Evolutionary conservation across 2,797 vertebrate genomes (phyloP), one percentile per base, ranked within the genome.

Genomic region (Rousettus madagascariensis): DNA sequence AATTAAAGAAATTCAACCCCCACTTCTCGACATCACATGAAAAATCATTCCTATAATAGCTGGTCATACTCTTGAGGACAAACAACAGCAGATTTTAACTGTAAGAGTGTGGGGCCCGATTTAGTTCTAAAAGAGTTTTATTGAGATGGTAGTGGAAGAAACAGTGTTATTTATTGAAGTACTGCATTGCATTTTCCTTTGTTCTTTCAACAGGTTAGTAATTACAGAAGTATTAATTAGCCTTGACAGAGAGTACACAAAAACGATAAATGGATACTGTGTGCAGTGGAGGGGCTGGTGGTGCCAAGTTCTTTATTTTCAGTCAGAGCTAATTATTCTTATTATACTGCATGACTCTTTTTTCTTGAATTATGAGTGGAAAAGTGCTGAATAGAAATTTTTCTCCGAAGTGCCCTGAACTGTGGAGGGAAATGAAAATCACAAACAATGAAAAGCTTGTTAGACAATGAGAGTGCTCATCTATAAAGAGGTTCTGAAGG

Each of bases 141-240:
- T 96, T 90, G 96, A 96, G 96, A 98, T 71, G 9, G 5, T 98
- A 94, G 72, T 77, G 91, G 97, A 97, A 97, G 90, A 95, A 95
- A 91, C 71, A 71, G 41, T 6, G 33, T 90, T 96, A 93, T 97
- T 97, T 97, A 96, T 90, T 84, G 79, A 95, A 95, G 90, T 86
- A 97, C 95, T 90, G 90, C 78, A 74, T 83, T 98, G 97, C 95
- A 78, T 98, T 98, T 97, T 96, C 97, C 97, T 98, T 98, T 98
- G 97, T 98, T 98, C 98, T 97, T 98, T 98, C 98, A 98, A 98
- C 98, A 98, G 98, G 98, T 98, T 98, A 98, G 97, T 98, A 98
- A 98, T 98, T 98, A 98, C 97, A 97, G 97, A 97, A 98, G 97
- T 96, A 95, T 97, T 98, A 98, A 98, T 98, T 98, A 98, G 97